Conservation (phyloP, 30 jellyfish, hydroid and myxozoan species). For the Pseudorhiza aurosa region DNA sequence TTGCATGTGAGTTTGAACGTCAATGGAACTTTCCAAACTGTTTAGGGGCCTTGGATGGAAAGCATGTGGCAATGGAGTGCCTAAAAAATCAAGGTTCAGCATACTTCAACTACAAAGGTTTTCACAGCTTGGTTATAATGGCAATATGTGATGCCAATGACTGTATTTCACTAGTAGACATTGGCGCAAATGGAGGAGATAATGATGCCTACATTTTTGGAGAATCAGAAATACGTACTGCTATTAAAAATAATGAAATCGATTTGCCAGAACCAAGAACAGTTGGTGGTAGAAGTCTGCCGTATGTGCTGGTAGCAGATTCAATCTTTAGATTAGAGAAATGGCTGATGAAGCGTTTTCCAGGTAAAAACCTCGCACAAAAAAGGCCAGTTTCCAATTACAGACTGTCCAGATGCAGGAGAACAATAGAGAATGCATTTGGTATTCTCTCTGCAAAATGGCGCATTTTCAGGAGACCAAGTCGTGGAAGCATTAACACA, state of each 20-base stretch:
- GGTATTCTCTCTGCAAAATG: constrained; percentile 65
- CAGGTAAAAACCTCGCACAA: constrained; percentile 10
- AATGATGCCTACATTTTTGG: constrained; percentile 27
- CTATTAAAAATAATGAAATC: not conserved
- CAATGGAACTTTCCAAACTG: constrained; percentile 61
- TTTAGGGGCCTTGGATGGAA: constrained; percentile 67
- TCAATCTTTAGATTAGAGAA: constrained; percentile 18
- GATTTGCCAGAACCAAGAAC: constrained; percentile 21
- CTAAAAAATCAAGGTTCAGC: constrained; percentile 50
- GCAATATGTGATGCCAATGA: constrained; percentile 81
- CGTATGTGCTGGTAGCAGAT: constrained; percentile 54
- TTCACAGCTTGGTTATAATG: constrained; percentile 62
- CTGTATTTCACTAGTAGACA: constrained; percentile 64
- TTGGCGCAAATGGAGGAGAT: constrained; percentile 52
- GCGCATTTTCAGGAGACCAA: constrained; percentile 61
- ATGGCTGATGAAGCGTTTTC: constrained; percentile 34
- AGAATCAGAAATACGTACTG: constrained; percentile 15
- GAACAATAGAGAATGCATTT: constrained; percentile 33
- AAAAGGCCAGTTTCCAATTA: not conserved
- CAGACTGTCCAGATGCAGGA: constrained; percentile 20
- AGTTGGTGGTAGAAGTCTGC: not conserved
- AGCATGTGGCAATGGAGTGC: constrained; percentile 67
- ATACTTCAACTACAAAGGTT: constrained; percentile 61
- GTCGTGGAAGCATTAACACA: constrained; percentile 21
- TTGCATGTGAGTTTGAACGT: constrained; percentile 18